Evolutionary conservation across 2,888 invertebrate genomes (phyloP), one percentile per base, ranked within the genome.

Genomic region (Pharmacophagus antenor): DNA sequence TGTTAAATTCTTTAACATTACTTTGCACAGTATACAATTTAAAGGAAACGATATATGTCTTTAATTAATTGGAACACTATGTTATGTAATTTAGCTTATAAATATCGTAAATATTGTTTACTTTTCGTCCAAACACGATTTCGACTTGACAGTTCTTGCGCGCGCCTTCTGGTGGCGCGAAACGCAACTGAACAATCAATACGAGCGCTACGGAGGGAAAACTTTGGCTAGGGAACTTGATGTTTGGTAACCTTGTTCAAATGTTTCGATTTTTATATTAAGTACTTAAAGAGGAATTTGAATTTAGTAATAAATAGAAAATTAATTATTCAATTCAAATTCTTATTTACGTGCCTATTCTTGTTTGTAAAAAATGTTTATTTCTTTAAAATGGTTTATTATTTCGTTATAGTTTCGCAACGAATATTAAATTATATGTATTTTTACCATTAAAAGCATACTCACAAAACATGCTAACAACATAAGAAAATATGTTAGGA

Each of bases 71-170:
- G 6, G 2, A 44, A 31, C 49, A 49, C 25, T 17, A 21, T 18
- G 25, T 48, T 21, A 6, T n/a, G n/a, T 15, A 37, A 15, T 37
- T 15, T n/a, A 37, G 37, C 15, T 37, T 37, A n/a, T n/a, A n/a
- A 21, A 47, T 31, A 23, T 23, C 4, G 15, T 48, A 25, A 22
- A 48, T 25, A 56, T 46, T 60, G 47, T 23, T 63, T 50, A 54
- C 53, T 55, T 54, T 60, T 44, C 22, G 31, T 49, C 54, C 41
- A 61, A 48, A 65, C 60, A 57, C 54, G 41, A 67, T 63, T 65
- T 70, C 70, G 77, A 74, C 80, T 81, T 86, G 84, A 85, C 84
- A 80, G 76, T 23, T 62, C 55, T 18, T 82, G 86, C 86, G 88
- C 84, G 82, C 86, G 86, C 81, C 65, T 64, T 58, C 46, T 52